These are phyloP conservation scores for Lobophora halterata DNA, from an alignment of 2,888 invertebrate species.

Conservation along the genomic window DNA sequence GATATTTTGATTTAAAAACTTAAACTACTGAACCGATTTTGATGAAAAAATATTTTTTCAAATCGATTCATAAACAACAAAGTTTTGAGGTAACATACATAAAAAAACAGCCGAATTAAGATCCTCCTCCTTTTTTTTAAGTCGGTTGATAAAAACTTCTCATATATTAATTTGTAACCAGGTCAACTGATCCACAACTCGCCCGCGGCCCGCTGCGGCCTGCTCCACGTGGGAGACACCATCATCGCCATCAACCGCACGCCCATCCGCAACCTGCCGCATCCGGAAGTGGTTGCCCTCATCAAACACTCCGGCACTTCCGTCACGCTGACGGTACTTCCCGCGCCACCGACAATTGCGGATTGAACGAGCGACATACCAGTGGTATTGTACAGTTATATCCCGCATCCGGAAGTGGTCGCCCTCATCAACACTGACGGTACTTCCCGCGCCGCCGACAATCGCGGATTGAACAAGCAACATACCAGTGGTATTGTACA, in stretches of 20 bases:
- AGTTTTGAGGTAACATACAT: no score
- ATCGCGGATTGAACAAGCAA: slow-evolving; percentile 13
- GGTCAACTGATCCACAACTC: slow-evolving; percentile 97
- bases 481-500: background rate
- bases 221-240: slow-evolving; percentile 95
- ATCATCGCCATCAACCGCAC: slow-evolving; percentile 97
- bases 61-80: no score
- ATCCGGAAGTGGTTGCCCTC: slow-evolving; percentile 97
- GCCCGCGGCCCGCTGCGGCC: slow-evolving; percentile 96
- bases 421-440: slow-evolving; percentile 96
- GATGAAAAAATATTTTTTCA: no score
- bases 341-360: slow-evolving; percentile 10
- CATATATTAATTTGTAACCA: no score
- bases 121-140: no score
- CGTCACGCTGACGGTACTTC: slow-evolving; percentile 89
- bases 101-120: no score
- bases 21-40: no score
- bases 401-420: slow-evolving; percentile 98
- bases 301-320: slow-evolving; percentile 97
- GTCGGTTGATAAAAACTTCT: no score
- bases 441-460: slow-evolving; percentile 52
- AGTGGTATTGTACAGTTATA: no score
- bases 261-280: slow-evolving; percentile 94
- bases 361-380: slow-evolving; percentile 16
- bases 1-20: no score